phyloP scores from a whole-genome alignment of 2,797 vertebrate genomes.

The Ceyx erithaca region DNA sequence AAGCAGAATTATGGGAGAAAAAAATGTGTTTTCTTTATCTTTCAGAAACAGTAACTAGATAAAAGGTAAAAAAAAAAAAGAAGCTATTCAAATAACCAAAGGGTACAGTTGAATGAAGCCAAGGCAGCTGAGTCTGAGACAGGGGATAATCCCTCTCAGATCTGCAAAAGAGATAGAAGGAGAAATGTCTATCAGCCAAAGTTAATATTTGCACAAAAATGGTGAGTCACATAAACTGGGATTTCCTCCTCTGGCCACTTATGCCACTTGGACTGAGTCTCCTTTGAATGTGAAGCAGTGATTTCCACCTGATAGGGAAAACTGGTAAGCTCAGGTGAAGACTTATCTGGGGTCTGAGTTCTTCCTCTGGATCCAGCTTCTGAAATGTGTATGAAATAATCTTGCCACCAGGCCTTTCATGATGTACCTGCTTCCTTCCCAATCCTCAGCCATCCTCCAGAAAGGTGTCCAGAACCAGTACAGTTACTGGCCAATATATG shows the following conservation, averaged over 20 bases:
- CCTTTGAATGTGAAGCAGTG: conserved; percentile 68
- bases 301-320: background rate
- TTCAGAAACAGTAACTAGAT: conserved; percentile 53
- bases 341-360: background rate
- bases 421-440: background rate
- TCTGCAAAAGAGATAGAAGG: conserved; percentile 84
- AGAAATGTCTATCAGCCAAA: conserved; percentile 79
- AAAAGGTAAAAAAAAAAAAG: conserved; percentile 48
- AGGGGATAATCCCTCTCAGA: conserved; percentile 61
- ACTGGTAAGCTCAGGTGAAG: background rate
- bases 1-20: background rate
- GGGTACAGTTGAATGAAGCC: background rate
- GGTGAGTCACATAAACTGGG: conserved; percentile 83
- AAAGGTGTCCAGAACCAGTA: background rate
- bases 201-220: conserved; percentile 88
- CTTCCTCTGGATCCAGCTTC: background rate
- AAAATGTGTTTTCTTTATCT: background rate
- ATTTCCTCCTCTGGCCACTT: conserved; percentile 77
- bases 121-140: conserved; percentile 41
- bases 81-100: conserved; percentile 33
- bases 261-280: conserved; percentile 48
- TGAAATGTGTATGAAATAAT: background rate
- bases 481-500: background rate
- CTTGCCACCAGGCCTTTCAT: background rate
- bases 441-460: background rate